These are phyloP conservation scores for Standfussiana lucernea DNA, from an alignment of 2,888 invertebrate genomes.

Conservation along the genomic window DNA sequence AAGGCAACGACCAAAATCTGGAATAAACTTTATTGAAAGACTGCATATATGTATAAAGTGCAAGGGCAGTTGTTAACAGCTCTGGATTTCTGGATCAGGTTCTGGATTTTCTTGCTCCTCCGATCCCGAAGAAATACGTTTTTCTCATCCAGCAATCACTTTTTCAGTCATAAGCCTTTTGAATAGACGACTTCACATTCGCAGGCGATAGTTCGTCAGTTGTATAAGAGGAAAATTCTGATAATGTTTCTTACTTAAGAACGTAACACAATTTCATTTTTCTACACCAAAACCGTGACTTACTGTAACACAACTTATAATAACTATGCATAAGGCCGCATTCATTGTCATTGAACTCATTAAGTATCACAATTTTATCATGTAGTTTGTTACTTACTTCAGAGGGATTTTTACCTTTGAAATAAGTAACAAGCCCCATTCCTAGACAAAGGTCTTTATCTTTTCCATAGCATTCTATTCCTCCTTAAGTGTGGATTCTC, in stretches of 20 bases:
- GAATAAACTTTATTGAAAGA: background rate
- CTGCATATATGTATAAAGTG: background rate
- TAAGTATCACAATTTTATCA: background rate
- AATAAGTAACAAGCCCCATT: background rate
- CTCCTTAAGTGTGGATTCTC: background rate
- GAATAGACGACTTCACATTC: background rate
- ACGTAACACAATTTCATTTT: background rate
- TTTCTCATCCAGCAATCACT: background rate
- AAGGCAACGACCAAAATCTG: background rate
- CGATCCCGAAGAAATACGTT: background rate
- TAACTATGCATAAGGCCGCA: background rate
- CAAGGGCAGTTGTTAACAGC: background rate
- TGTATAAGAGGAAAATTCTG: background rate
- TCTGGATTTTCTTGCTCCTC: background rate
- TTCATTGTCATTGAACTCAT: background rate
- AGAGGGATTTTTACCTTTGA: background rate
- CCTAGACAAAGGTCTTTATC: background rate
- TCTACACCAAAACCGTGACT: background rate
- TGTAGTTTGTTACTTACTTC: background rate
- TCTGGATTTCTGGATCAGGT: too few relatives aligned
- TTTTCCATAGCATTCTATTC: background rate
- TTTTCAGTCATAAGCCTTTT: background rate
- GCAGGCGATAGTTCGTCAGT: background rate
- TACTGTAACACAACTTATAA: background rate
- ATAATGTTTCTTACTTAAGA: background rate